Base-by-base conservation (phyloP, 2,113 vertebrate genomes). In the Lasiurus cinereus region DNA sequence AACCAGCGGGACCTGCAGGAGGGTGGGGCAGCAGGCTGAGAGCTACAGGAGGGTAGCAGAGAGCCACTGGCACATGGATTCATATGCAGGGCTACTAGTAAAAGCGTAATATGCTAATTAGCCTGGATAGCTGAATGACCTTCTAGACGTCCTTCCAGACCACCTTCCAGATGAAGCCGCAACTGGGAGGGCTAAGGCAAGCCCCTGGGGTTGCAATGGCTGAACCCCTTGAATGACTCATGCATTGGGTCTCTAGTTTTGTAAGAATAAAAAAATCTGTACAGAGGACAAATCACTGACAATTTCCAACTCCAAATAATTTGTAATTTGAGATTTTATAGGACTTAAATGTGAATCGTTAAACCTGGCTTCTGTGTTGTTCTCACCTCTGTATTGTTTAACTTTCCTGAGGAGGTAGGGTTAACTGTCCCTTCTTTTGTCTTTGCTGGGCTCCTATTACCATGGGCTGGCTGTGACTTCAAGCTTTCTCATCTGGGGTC, bases 331-430 rank as follows among this genome's bases (percentile, higher is more conserved):
- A 70, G 50, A 46, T 89, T 52, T 79, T 43, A 13, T 29, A 8
- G 59, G 5, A 54, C 19, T 48, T 52, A 24, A 69, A 15, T 43
- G 22, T 46, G 19, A 76, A 5, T 59, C 46, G 7, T 56, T 39
- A 72, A 39, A 50, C 8, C 6, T 74, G 19, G 8, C 11, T 66
- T 72, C 21, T 43, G 4, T 43, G 15, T 31, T 4, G 8, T 12
- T 43, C 74, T 80, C 12, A 8, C 8, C 1, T 83, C 62, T 78
- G 6, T 14, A 13, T 46, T 54, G 11, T 64, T 83, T 36, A 52
- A 19, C 11, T 9, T 12, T 79, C 21, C 0, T 8, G 3, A 19
- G 56, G 39, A 27, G 39, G 29, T 0, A 7, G 46, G 3, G 0
- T 43, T 24, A 21, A 84, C 36, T 72, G 9, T 31, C 3, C 83